Conservation (phyloP, 2,888 invertebrate species). For the Philhelius pedissequus region DNA sequence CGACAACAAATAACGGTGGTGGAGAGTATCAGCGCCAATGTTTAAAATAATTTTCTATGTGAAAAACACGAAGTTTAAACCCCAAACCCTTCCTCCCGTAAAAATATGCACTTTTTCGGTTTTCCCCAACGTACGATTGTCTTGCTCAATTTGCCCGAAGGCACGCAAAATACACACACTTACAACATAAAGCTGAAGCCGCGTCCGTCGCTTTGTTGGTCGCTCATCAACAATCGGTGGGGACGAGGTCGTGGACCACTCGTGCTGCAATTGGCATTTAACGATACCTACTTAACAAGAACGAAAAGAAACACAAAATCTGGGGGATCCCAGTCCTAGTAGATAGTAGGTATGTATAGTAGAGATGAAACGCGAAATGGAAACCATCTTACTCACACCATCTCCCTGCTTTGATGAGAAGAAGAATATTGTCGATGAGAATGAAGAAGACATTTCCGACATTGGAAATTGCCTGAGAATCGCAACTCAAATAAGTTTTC, state of each 20-base stretch:
- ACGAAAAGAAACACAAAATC: not conserved
- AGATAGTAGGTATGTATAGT: too few species aligned
- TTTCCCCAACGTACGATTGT: slow-evolving; percentile 36
- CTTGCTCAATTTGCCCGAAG: slow-evolving; percentile 50
- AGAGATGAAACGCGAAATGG: not conserved
- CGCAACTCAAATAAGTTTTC: slow-evolving; percentile 57
- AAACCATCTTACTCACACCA: not conserved
- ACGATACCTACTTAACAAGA: slow-evolving; percentile 61
- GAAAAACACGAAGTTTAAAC: slow-evolving; percentile 52
- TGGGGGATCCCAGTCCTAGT: not conserved
- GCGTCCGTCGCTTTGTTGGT: not conserved
- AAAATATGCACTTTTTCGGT: not conserved
- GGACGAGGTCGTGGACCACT: slow-evolving; percentile 15
- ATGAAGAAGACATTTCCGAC: slow-evolving; percentile 60
- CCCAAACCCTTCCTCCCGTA: slow-evolving; percentile 3
- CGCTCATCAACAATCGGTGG: slow-evolving; percentile 1
- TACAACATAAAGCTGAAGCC: slow-evolving; percentile 18
- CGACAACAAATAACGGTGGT: not conserved
- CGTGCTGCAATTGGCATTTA: slow-evolving; percentile 66
- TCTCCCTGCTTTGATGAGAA: not conserved
- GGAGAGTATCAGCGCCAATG: not conserved
- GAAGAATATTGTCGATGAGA: slow-evolving; percentile 11
- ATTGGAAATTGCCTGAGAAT: slow-evolving; percentile 68
- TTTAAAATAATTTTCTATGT: slow-evolving; percentile 28
- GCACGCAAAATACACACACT: slow-evolving; percentile 13